Evolutionary conservation across 2,888 invertebrate species (phyloP).

Genomic region (Drosophila paranaensis): DNA sequence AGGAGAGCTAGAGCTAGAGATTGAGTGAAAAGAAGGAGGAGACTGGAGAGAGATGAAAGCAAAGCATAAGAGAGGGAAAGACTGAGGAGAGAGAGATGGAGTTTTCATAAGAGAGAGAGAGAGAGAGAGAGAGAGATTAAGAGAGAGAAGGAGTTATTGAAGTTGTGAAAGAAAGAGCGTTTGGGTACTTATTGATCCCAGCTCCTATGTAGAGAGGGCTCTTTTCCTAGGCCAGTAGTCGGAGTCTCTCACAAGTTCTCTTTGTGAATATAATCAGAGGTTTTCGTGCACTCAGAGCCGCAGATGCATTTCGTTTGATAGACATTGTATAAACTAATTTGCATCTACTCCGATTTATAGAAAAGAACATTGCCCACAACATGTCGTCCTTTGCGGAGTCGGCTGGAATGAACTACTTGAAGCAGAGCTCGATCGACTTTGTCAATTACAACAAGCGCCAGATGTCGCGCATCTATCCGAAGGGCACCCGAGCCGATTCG

Average conservation of each 20-base stretch:
- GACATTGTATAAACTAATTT: not conserved
- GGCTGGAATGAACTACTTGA: conserved; percentile 97
- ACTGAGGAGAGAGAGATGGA: too few relatives aligned
- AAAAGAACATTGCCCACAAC: conserved; percentile 97
- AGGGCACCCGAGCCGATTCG: conserved; percentile 99
- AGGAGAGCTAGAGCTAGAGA: not conserved
- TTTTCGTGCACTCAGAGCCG: not conserved
- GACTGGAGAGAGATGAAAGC: too few relatives aligned
- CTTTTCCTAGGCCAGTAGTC: too few relatives aligned
- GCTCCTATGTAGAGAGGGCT: too few relatives aligned
- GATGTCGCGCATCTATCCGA: conserved; percentile 99
- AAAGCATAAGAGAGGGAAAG: too few relatives aligned
- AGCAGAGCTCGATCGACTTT: conserved; percentile 98
- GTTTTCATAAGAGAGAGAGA: too few relatives aligned
- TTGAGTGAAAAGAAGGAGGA: not conserved
- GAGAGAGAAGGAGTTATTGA: too few relatives aligned
- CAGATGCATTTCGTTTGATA: not conserved
- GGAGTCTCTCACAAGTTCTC: too few relatives aligned
- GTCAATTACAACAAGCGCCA: conserved; percentile 99
- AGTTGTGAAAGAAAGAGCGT: too few relatives aligned
- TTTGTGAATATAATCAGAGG: too few relatives aligned
- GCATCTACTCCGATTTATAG: conserved; percentile 85
- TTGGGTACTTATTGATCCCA: too few relatives aligned
- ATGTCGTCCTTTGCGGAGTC: conserved; percentile 99
- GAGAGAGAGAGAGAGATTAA: too few relatives aligned